These are phyloP conservation scores for Erebia ligea DNA, from an alignment of 2,888 invertebrate genomes.

Conservation along the genomic window DNA sequence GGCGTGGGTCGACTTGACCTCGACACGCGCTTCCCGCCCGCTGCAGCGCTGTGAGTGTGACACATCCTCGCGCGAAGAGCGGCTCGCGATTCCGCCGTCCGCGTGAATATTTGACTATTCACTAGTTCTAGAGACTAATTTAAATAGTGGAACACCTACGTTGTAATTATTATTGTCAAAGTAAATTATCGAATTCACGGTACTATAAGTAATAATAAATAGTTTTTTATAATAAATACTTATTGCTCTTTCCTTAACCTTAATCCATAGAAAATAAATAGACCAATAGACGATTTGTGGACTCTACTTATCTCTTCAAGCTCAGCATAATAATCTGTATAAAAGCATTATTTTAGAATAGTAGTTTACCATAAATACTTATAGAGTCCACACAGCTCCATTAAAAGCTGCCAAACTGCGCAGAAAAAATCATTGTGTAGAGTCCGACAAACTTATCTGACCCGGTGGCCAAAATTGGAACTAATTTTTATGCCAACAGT, in stretches of 20 bases:
- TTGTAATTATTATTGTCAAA: constrained; percentile 78
- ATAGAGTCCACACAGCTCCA: too few relatives aligned
- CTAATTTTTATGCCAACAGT: too few relatives aligned
- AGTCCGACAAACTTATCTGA: too few relatives aligned
- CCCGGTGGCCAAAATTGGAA: too few relatives aligned
- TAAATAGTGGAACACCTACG: constrained; percentile 73
- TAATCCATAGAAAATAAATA: not conserved
- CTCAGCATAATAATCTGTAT: too few relatives aligned
- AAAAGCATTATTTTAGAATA: too few relatives aligned
- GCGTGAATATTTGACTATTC: constrained; percentile 63
- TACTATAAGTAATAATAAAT: constrained; percentile 78
- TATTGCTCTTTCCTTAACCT: not conserved
- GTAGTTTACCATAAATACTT: too few relatives aligned
- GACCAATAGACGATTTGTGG: too few relatives aligned
- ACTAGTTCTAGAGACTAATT: constrained; percentile 79
- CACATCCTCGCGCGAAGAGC: constrained; percentile 50
- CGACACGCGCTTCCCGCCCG: constrained; percentile 78
- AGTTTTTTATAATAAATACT: constrained; percentile 59
- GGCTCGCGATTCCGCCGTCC: constrained; percentile 53
- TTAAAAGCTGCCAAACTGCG: too few relatives aligned
- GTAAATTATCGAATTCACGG: constrained; percentile 81
- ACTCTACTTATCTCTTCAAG: too few relatives aligned
- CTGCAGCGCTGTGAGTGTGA: constrained; percentile 50
- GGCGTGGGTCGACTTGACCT: constrained; percentile 77
- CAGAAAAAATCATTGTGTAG: too few relatives aligned